Evolutionary conservation across 2,113 vertebrate species (phyloP), one percentile per base, ranked within the genome.

Genomic region (Nicator chloris): DNA sequence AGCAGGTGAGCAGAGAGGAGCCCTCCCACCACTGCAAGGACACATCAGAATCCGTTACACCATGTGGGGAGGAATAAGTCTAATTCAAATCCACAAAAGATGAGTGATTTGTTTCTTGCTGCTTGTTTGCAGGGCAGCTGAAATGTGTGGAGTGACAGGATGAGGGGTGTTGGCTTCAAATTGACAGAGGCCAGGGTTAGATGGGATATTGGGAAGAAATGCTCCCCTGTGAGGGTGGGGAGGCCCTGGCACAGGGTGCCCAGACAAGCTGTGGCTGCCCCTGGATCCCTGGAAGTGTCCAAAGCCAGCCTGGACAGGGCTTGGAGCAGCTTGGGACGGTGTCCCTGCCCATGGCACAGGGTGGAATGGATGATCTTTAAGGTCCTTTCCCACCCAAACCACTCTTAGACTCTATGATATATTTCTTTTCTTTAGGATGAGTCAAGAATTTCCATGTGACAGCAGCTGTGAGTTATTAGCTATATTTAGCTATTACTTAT

Each of bases 1-100:
- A 99, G 96, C 95, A 99, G 86, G 96, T 99, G 99, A 94, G 99
- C 99, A 0, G 99, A 99, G 50, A 99, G 98, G 86, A 99, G 98
- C 71, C 99, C 99, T 2, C 99, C 99, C 33, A 99, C 99, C 97
- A 99, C 99, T 99, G 65, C 17, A 93, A 84, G 56, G 13, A 39
- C 56, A 95, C 45, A 86, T 2, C 40, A 94, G 22, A 73, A 72
- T 11, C n/a, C 72, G 59, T 65, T 60, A 65, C 40, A 56, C 21
- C 59, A 31, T 0, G 2, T 2, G 26, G 11, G 14, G 22, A 42
- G 23, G 11, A 82, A 59, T 1, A 12, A 71, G 26, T 9, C 17
- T 7, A 28, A 73, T 15, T 51, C 78, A 69, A 17, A 40, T 3
- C 7, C 81, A 66, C 10, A 23, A 24, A 40, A 61, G 11, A 42